Evolutionary conservation across 2,888 invertebrate genomes (phyloP).

Genomic region (Callyntrura sp.): DNA sequence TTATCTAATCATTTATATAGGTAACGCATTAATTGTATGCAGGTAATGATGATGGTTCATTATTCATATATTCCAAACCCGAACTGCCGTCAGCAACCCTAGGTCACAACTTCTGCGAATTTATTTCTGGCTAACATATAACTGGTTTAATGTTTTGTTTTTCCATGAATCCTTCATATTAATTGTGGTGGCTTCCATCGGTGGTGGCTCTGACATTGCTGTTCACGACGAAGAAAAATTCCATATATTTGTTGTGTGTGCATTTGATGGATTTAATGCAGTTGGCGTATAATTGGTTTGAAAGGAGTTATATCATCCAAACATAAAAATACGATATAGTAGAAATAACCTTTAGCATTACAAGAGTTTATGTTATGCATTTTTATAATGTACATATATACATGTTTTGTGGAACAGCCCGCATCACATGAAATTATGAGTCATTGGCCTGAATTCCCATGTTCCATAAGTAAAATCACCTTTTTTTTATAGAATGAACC

Average conservation of each 20-base stretch:
- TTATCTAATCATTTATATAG: neutral
- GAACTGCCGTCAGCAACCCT: neutral
- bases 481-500: slow-evolving; percentile 50
- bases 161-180: slow-evolving; percentile 60
- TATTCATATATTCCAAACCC: neutral
- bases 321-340: slow-evolving; percentile 5
- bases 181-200: neutral
- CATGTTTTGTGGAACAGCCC: slow-evolving; percentile 48
- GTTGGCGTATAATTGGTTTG: no score
- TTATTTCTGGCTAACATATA: neutral
- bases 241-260: no score
- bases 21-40: neutral
- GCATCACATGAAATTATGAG: slow-evolving; percentile 60
- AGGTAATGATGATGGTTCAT: no score
- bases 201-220: neutral
- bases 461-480: slow-evolving; percentile 65
- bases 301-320: neutral
- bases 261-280: no score
- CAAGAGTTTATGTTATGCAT: neutral
- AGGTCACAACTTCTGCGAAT: neutral
- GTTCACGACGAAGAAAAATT: neutral
- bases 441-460: slow-evolving; percentile 78
- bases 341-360: slow-evolving; percentile 25
- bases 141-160: slow-evolving; percentile 51
- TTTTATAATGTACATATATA: neutral